Base-by-base conservation (phyloP, 2,888 invertebrate species). In the Amiota minor region DNA sequence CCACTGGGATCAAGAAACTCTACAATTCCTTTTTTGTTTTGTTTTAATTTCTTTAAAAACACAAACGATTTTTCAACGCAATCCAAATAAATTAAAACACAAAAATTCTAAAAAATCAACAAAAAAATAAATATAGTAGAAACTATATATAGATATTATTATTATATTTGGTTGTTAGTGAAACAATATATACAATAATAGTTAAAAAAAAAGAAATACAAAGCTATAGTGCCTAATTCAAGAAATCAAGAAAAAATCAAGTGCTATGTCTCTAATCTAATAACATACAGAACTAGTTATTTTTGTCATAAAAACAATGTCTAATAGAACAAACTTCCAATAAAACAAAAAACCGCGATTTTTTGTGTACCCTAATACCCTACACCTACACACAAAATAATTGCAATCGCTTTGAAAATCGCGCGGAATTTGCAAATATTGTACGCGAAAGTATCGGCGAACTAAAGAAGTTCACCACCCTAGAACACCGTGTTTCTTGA, bases 11-110 rank as follows among this genome's bases (percentile, higher is more conserved):
- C 87, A 95, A 95, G 91, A 95, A 95, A 90, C 91, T 95, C 89
- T 95, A 95, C 91, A 95, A 95, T 91, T 95, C 95, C 76, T 95
- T 95, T 91, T 95, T 95, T 90, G 95, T 95, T 81, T 93, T 95
- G 90, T 95, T 95, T 91, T 95, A 95, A 95, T 91, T 86, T 70
- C 65, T 71, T 78, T 23, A 74, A 56, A 80, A 65, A 59, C 20
- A 72, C 75, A 64, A 78, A 77, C 46, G 20, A 75, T 73, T 71
- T 72, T 76, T 18, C 20, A 14, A 18, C 11, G 23, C 59, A 72
- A 71, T 53, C 35, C 35, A 35, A 35, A 68, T 20, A 73, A 67
- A 72, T 70, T 71, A 73, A 62, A 62, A 23, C 35, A 23, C 23
- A 62, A 20, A 55, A 35, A 35, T 35, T 6, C 2, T 2, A 23